Conservation (phyloP, 2,888 invertebrate species). For the Blera fallax region DNA sequence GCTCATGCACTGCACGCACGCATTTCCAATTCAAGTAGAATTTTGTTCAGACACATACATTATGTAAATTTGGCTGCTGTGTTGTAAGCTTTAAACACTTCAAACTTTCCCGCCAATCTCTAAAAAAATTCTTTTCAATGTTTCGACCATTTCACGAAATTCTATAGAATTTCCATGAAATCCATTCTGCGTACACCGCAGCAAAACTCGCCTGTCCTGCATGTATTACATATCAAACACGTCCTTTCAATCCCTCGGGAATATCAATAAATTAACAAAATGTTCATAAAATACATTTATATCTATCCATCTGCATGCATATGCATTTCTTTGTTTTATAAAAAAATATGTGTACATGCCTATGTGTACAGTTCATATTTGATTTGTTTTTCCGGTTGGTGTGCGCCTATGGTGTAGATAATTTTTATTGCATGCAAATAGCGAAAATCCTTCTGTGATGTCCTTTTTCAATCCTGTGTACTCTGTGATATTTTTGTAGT, state of each 20-base stretch:
- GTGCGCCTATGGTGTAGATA: slow-evolving; percentile 47
- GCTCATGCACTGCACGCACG: too few species aligned
- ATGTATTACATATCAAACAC: not conserved
- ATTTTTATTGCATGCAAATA: slow-evolving; percentile 66
- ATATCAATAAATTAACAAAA: slow-evolving; percentile 48
- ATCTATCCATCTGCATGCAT: not conserved
- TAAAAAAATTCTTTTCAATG: not conserved
- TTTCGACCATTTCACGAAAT: not conserved
- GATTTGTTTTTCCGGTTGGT: slow-evolving; percentile 46
- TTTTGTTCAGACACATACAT: too few species aligned
- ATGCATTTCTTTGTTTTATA: not conserved
- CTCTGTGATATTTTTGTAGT: slow-evolving; percentile 28
- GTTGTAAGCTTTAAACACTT: slow-evolving; percentile 7
- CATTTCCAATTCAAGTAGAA: too few species aligned
- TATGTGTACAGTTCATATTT: slow-evolving; percentile 32
- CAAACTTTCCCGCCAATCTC: not conserved
- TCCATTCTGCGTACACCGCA: not conserved
- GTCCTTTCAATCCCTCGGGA: not conserved
- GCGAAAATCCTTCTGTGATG: slow-evolving; percentile 39
- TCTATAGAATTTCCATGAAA: not conserved
- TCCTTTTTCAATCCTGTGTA: not conserved
- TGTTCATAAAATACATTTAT: slow-evolving; percentile 9
- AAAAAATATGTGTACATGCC: too few species aligned
- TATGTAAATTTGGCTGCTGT: too few species aligned
- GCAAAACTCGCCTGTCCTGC: not conserved